phyloP scores from a whole-genome alignment of 2,797 vertebrate genomes.

The Crax fasciolata region DNA sequence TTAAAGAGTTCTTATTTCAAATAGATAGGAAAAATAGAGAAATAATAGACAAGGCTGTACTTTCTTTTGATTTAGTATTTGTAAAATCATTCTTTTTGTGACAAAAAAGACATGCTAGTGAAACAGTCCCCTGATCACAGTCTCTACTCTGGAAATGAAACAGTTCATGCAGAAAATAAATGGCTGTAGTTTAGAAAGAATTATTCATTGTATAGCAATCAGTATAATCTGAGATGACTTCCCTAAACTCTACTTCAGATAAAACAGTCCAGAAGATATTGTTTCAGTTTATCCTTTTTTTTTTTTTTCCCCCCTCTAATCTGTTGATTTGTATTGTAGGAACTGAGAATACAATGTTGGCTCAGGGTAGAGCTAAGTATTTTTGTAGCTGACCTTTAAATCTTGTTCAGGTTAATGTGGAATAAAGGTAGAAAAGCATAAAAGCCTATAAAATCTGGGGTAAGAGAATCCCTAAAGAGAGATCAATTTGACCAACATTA shows the following conservation, averaged over 20 bases:
- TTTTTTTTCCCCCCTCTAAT: background rate
- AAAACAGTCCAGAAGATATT: background rate
- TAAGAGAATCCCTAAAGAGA: background rate
- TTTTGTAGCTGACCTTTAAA: background rate
- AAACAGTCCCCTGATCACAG: background rate
- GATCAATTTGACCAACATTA: background rate
- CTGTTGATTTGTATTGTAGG: background rate
- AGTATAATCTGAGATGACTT: background rate
- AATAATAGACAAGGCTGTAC: background rate
- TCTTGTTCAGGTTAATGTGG: background rate
- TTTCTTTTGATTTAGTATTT: background rate
- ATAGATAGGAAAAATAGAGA: background rate
- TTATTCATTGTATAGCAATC: background rate
- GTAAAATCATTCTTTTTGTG: background rate
- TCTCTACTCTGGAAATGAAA: background rate
- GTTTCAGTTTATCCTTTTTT: background rate
- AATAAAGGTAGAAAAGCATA: background rate
- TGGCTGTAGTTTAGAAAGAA: background rate
- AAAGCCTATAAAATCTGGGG: background rate
- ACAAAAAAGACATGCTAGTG: background rate
- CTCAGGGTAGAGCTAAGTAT: background rate
- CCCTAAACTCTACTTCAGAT: background rate
- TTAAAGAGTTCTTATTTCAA: background rate
- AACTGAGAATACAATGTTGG: background rate
- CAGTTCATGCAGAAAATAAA: background rate